Conservation (phyloP, 2,888 invertebrate genomes). For the Xanthia icteritia region DNA sequence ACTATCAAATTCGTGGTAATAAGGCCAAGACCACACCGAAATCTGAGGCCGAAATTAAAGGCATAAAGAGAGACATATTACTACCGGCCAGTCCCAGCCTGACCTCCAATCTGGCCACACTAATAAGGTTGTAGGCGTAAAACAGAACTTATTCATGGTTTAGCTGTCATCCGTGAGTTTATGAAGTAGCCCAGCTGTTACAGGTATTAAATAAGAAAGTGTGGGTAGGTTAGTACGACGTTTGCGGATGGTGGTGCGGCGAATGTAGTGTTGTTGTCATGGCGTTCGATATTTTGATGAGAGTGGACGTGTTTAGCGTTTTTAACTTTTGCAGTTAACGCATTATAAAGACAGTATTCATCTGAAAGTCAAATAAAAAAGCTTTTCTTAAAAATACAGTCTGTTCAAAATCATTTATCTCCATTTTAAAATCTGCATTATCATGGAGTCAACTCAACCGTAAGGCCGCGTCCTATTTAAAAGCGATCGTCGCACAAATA, state of each 20-base stretch:
- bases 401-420: not conserved
- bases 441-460: not conserved
- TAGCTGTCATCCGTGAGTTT: constrained; percentile 50
- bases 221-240: constrained; percentile 11
- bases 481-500: too few species aligned
- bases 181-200: constrained; percentile 50
- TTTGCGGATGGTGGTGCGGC: constrained; percentile 9
- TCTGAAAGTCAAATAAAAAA: too few species aligned
- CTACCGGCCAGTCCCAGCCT: constrained; percentile 42
- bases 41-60: constrained; percentile 62
- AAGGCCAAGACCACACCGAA: constrained; percentile 30
- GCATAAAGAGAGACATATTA: constrained; percentile 63
- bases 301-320: constrained; percentile 16
- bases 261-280: constrained; percentile 13
- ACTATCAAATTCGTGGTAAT: constrained; percentile 22
- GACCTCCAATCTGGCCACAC: constrained; percentile 56
- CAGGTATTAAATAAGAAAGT: constrained; percentile 46
- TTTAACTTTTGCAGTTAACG: not conserved
- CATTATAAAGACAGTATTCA: not conserved
- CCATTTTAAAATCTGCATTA: not conserved
- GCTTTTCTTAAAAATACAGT: not conserved
- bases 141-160: constrained; percentile 57
- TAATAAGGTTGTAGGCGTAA: constrained; percentile 64
- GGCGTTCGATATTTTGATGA: not conserved
- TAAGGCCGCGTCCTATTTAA: not conserved